Evolutionary conservation across 2,113 vertebrate species (phyloP).

Genomic region (Paraplagusia blochii): DNA sequence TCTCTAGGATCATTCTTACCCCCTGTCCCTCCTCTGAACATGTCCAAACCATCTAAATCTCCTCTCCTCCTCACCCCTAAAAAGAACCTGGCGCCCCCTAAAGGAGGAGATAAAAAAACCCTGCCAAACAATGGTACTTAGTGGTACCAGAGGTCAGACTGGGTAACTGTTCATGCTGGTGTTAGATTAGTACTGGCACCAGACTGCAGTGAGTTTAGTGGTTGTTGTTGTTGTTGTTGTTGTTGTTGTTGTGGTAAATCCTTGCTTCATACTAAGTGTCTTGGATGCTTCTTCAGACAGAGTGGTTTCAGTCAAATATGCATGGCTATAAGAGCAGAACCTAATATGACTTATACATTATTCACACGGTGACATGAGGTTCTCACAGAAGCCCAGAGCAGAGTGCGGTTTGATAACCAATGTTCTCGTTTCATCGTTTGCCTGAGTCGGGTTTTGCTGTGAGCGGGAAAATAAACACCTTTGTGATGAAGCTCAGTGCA

Average conservation of each 20-base stretch:
- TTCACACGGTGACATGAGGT: slow-evolving; percentile 37
- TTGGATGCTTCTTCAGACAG: not conserved
- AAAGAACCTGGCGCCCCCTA: too few relatives aligned
- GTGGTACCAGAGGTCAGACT: too few relatives aligned
- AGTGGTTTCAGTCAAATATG: slow-evolving; percentile 39
- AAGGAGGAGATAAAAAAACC: too few relatives aligned
- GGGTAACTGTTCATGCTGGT: too few relatives aligned
- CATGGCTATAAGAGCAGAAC: slow-evolving; percentile 32
- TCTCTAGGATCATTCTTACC: too few relatives aligned
- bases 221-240: not conserved
- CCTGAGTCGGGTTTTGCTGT: not conserved
- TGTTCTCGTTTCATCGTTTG: not conserved
- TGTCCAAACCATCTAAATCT: too few relatives aligned
- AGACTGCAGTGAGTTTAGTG: too few relatives aligned
- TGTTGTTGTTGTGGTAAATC: slow-evolving; percentile 4
- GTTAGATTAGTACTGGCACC: too few relatives aligned
- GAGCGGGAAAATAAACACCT: not conserved
- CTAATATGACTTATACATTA: slow-evolving; percentile 36
- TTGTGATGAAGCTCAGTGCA: too few relatives aligned
- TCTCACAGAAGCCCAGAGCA: slow-evolving; percentile 19
- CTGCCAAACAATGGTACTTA: too few relatives aligned
- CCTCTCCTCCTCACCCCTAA: too few relatives aligned
- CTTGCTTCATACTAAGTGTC: slow-evolving; percentile 28
- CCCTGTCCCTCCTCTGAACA: too few relatives aligned
- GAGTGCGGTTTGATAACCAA: slow-evolving; percentile 7